Conservation (phyloP, 2,888 invertebrate genomes). For the Pachliopta kotzebuea region DNA sequence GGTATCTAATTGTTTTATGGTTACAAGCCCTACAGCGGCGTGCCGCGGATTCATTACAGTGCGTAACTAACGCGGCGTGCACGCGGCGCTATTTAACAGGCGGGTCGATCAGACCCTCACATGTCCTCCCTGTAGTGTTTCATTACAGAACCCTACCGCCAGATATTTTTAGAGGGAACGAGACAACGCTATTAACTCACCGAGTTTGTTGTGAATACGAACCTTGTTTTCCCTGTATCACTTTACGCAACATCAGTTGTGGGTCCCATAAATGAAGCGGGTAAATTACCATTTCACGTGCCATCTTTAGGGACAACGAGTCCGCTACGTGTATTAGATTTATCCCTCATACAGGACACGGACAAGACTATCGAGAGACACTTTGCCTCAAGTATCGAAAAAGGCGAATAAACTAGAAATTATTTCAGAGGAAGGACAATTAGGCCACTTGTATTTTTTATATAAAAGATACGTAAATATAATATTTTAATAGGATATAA, state of each 20-base stretch:
- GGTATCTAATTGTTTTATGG: conserved; percentile 41
- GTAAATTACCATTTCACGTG: conserved; percentile 43
- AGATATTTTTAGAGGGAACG: conserved; percentile 40
- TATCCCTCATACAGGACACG: too few relatives aligned
- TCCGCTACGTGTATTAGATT: not conserved
- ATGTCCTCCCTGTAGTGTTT: conserved; percentile 43
- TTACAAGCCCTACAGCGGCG: conserved; percentile 62
- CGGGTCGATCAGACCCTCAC: conserved; percentile 64
- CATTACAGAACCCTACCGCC: conserved; percentile 26
- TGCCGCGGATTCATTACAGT: conserved; percentile 61
- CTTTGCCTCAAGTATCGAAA: too few relatives aligned
- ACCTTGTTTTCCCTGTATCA: conserved; percentile 65
- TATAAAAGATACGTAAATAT: too few relatives aligned
- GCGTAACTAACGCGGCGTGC: conserved; percentile 65
- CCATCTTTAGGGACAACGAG: conserved; percentile 5
- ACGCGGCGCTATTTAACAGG: conserved; percentile 61
- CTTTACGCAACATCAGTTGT: conserved; percentile 61
- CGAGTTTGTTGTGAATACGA: conserved; percentile 41
- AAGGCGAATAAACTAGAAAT: too few relatives aligned
- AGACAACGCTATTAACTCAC: conserved; percentile 38
- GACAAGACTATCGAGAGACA: too few relatives aligned
- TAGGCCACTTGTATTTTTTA: too few relatives aligned
- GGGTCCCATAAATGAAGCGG: conserved; percentile 45
- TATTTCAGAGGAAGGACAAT: too few relatives aligned
- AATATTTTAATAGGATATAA: too few relatives aligned